Evolutionary conservation across 2,888 invertebrate genomes (phyloP).

Genomic region (Temnothorax rugatulus): DNA sequence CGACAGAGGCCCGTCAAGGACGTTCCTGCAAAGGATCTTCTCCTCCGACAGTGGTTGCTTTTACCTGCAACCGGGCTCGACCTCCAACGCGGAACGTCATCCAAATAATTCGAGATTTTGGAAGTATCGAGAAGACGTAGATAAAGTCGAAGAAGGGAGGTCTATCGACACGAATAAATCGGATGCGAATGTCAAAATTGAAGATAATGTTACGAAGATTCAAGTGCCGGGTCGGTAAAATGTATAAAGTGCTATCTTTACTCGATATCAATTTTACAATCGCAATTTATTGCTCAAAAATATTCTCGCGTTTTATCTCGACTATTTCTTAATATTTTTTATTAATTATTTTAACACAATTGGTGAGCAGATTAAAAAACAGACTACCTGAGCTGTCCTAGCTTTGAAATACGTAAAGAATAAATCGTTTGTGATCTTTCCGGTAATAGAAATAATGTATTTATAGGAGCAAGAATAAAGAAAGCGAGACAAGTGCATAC

Average conservation of each 20-base stretch:
- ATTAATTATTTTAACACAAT: not conserved
- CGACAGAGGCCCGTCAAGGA: slow-evolving; percentile 67
- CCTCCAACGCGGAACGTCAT: slow-evolving; percentile 15
- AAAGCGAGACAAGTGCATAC: slow-evolving; percentile 74
- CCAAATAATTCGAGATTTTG: slow-evolving; percentile 9
- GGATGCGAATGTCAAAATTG: not conserved
- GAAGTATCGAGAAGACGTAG: slow-evolving; percentile 30
- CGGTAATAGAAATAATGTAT: not conserved
- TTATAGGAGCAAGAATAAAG: slow-evolving; percentile 58
- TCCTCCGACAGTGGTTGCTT: slow-evolving; percentile 66
- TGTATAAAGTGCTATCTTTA: not conserved
- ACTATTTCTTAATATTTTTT: not conserved
- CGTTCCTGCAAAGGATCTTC: slow-evolving; percentile 75
- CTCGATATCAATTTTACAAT: not conserved
- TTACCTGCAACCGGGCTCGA: slow-evolving; percentile 75
- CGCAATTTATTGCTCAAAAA: not conserved
- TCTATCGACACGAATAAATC: not conserved
- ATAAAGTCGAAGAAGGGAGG: slow-evolving; percentile 12
- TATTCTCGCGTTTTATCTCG: not conserved
- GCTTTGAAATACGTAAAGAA: not conserved
- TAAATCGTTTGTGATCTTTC: not conserved
- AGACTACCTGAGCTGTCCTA: not conserved
- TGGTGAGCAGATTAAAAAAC: not conserved
- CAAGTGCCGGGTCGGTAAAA: slow-evolving; percentile 27
- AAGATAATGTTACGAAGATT: not conserved